phyloP scores from a whole-genome alignment of 2,113 vertebrate genomes.

The Buteo buteo region DNA sequence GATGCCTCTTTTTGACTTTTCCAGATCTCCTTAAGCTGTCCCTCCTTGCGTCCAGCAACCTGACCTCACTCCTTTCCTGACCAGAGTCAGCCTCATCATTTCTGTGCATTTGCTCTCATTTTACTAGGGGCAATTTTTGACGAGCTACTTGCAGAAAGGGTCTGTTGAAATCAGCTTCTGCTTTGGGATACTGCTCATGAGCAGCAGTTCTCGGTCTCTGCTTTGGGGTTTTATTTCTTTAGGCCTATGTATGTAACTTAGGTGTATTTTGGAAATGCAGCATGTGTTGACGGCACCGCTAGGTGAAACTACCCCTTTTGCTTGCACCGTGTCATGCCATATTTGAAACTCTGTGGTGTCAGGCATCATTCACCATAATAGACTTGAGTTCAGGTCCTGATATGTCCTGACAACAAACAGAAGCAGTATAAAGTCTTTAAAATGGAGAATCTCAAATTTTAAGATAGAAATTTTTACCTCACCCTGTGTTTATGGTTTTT shows the following conservation, averaged over 20 bases:
- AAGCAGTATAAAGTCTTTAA: not conserved
- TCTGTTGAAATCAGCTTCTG: not conserved
- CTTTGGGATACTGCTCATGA: not conserved
- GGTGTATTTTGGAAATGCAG: not conserved
- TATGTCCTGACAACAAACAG: not conserved
- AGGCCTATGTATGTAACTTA: not conserved
- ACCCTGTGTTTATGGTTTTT: not conserved
- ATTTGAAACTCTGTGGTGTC: not conserved
- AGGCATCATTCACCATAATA: not conserved
- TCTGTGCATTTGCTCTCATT: fast-evolving
- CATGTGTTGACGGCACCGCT: fast-evolving
- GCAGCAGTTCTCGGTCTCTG: not conserved
- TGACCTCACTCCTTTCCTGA: not conserved
- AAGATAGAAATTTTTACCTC: not conserved
- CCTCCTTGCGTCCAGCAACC: not conserved
- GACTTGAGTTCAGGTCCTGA: not conserved
- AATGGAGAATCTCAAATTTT: not conserved
- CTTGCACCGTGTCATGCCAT: fast-evolving
- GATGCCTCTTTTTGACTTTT: not conserved
- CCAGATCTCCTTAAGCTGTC: not conserved
- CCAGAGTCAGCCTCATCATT: not conserved
- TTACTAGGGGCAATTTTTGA: not conserved
- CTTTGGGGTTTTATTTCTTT: not conserved
- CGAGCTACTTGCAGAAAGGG: not conserved
- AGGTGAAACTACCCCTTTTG: not conserved